phyloP scores from a whole-genome alignment of 2,888 invertebrate genomes.

The Lasioglossum oenotherae region DNA sequence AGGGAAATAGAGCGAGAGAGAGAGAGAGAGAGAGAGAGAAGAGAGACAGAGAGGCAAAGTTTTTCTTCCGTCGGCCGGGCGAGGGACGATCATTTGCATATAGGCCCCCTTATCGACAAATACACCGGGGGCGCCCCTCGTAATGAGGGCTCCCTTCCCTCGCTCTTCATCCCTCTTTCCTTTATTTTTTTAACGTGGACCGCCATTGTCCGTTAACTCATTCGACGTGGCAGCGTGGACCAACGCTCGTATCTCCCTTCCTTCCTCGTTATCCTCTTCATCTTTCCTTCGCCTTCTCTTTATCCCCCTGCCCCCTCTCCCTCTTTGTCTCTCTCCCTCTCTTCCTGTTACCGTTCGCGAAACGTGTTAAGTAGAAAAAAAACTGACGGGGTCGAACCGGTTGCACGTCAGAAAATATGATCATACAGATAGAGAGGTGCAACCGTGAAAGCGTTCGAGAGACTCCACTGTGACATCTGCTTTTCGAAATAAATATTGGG shows the following conservation, averaged over 20 bases:
- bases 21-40: too few relatives aligned
- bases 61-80: slow-evolving; percentile 74
- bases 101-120: slow-evolving; percentile 83
- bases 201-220: slow-evolving; percentile 80
- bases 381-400: slow-evolving; percentile 64
- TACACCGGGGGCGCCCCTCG: slow-evolving; percentile 80
- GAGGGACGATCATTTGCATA: slow-evolving; percentile 81
- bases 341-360: slow-evolving; percentile 4
- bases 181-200: slow-evolving; percentile 75
- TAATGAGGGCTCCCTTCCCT: slow-evolving; percentile 80
- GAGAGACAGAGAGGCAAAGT: slow-evolving; percentile 76
- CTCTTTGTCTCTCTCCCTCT: not conserved
- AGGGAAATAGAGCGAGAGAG: slow-evolving; percentile 49
- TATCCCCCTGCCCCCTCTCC: slow-evolving; percentile 23
- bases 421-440: slow-evolving; percentile 61
- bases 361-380: slow-evolving; percentile 55
- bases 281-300: slow-evolving; percentile 56
- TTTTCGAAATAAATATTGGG: slow-evolving; percentile 57
- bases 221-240: slow-evolving; percentile 76
- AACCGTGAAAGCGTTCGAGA: slow-evolving; percentile 57
- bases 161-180: slow-evolving; percentile 64
- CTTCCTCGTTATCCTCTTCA: slow-evolving; percentile 69
- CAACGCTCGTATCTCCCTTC: slow-evolving; percentile 74
- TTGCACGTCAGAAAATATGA: slow-evolving; percentile 68
- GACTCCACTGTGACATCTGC: slow-evolving; percentile 68